Evolutionary conservation across 1,140 invertebrate species (phyloP).

Genomic region (Oscheius sp.): DNA sequence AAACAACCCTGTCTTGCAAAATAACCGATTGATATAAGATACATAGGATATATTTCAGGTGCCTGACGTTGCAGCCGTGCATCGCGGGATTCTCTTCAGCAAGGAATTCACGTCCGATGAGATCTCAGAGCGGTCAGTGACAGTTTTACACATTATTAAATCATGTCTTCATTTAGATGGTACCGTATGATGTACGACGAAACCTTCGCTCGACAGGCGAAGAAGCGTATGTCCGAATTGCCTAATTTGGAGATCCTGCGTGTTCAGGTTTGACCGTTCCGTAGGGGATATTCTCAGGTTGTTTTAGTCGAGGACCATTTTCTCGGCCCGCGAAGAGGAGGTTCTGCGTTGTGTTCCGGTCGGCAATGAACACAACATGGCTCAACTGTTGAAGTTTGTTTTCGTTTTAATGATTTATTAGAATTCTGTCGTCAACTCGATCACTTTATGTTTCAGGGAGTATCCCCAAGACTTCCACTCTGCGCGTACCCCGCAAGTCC

Average conservation of each 20-base stretch:
- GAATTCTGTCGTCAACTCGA: slow-evolving; percentile 70
- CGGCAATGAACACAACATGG: slow-evolving; percentile 56
- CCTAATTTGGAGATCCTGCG: slow-evolving; percentile 81
- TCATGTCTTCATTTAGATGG: too few species aligned
- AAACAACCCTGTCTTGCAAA: too few species aligned
- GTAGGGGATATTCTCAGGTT: slow-evolving; percentile 37
- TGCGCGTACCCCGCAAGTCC: slow-evolving; percentile 64
- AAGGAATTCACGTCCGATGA: slow-evolving; percentile 89
- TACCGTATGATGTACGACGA: slow-evolving; percentile 89
- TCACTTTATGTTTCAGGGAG: slow-evolving; percentile 36
- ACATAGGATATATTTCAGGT: slow-evolving; percentile 66
- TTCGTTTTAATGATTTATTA: slow-evolving; percentile 76
- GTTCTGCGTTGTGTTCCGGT: slow-evolving; percentile 74
- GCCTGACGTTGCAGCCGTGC: slow-evolving; percentile 80
- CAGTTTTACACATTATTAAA: too few species aligned
- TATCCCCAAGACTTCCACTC: slow-evolving; percentile 73
- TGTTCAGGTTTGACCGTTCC: background rate
- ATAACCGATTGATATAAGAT: slow-evolving; percentile 6
- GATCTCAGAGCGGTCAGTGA: slow-evolving; percentile 83
- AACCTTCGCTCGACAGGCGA: slow-evolving; percentile 72
- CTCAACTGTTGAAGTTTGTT: slow-evolving; percentile 65
- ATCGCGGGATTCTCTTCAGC: slow-evolving; percentile 89
- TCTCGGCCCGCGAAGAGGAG: slow-evolving; percentile 83
- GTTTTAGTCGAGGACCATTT: slow-evolving; percentile 83
- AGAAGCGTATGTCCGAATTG: slow-evolving; percentile 85